phyloP scores from a whole-genome alignment of 2,888 invertebrate genomes.

The Drosophila atripex region DNA sequence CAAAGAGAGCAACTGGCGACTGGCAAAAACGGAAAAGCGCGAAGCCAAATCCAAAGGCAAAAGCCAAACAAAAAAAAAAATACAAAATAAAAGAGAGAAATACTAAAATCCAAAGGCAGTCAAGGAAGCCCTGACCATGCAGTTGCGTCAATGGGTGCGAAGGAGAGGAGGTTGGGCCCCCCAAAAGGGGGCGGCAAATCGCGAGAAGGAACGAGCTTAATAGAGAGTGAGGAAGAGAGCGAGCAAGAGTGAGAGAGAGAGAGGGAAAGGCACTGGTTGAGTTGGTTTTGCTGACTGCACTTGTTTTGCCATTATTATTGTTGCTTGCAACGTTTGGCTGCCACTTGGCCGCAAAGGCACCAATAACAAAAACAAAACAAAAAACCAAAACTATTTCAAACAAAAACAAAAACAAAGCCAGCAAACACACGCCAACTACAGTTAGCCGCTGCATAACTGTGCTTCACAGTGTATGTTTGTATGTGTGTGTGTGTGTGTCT shows the following conservation, averaged over 20 bases:
- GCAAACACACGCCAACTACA: slow-evolving; percentile 29
- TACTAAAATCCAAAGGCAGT: slow-evolving; percentile 21
- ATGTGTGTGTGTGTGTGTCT: slow-evolving; percentile 25
- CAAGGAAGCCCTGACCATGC: slow-evolving; percentile 71
- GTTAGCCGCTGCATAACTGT: slow-evolving; percentile 24
- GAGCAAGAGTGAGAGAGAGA: slow-evolving; percentile 15
- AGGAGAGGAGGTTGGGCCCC: background rate
- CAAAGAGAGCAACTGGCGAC: slow-evolving; percentile 35
- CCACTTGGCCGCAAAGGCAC: slow-evolving; percentile 50
- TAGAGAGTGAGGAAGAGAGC: background rate
- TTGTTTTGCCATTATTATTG: slow-evolving; percentile 55
- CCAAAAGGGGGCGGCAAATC: slow-evolving; percentile 3
- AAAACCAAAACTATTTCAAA: slow-evolving; percentile 9
- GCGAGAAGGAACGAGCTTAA: background rate
- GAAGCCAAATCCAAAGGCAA: slow-evolving; percentile 30
- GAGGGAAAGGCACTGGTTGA: slow-evolving; percentile 60
- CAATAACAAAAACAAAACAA: slow-evolving; percentile 22
- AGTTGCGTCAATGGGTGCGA: slow-evolving; percentile 46
- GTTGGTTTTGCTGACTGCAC: slow-evolving; percentile 68
- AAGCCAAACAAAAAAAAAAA: slow-evolving; percentile 7
- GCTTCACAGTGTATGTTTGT: background rate
- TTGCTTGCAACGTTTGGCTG: slow-evolving; percentile 58
- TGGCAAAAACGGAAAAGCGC: slow-evolving; percentile 11
- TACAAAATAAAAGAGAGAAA: background rate
- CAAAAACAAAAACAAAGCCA: slow-evolving; percentile 15